Base-by-base conservation (phyloP, 2,113 vertebrate genomes). In the Promerops cafer region DNA sequence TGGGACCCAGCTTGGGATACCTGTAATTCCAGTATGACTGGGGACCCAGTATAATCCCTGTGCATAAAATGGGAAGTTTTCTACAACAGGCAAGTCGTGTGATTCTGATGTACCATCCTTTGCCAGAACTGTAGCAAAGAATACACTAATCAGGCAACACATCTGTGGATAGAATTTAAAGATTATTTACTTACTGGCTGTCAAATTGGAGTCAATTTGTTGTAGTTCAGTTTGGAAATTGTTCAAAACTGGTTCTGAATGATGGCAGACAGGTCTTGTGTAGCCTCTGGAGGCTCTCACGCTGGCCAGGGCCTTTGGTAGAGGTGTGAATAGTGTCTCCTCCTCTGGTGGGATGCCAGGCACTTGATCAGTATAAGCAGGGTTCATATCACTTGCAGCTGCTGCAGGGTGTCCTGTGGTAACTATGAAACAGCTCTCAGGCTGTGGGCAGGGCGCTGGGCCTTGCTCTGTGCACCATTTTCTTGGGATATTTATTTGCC, bases 201-300 rank as follows among this genome's bases (percentile, higher is more conserved):
- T 89, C 56, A 90, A 76, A 93, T 91, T 88, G 86, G 83, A 95
- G 64, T 71, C 23, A 56, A 14, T 93, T 94, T 82, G 45, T 85
- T 76, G 49, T 63, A 49, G 40, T 63, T 90, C 26, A 14, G 4
- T 49, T 56, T 89, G 76, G 72, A 78, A 93, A 24, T 64, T 64
- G 50, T 74, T 91, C 45, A 37, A 5, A 53, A 49, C 16, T 59
- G 42, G 15, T 21, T 28, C 9, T 50, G 47, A 61, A 6, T 30
- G 17, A 24, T 8, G n/a, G 17, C 39, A 11, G 47, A 3, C 7
- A 9, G n/a, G 47, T 60, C 26, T 16, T 12, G 2, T 15, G 16
- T 19, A 17, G 21, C 16, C 23, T 57, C 28, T 26, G 54, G 66
- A 63, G 57, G 22, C 37, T 30, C 30, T 71, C 1, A 2, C 0